A percentile compares a stretch with the other conserved stretches of the same genome.
Evolutionary conservation across 92 coral and sea anemone species (phyloP).

Genomic region (Palythoa grandis): DNA sequence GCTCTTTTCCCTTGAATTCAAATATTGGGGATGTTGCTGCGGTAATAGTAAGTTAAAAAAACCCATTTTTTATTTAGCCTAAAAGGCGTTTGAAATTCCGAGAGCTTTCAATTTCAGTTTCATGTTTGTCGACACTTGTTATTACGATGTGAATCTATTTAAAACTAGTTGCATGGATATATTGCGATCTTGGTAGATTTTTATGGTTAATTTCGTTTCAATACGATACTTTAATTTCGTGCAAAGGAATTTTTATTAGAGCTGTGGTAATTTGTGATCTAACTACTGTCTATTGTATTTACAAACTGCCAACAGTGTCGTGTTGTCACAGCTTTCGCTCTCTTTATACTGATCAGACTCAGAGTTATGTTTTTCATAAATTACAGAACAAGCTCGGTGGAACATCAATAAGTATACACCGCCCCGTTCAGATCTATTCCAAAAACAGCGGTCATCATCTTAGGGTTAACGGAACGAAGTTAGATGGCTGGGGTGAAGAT

Average conservation of each 20-base stretch:
- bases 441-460: slow-evolving; percentile 22
- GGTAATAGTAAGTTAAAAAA: slow-evolving; percentile 17
- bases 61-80: neutral
- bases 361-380: neutral
- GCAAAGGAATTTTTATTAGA: neutral
- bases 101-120: neutral
- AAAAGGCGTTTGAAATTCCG: neutral
- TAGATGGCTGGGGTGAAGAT: slow-evolving; percentile 28
- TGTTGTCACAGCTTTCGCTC: neutral
- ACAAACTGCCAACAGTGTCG: neutral
- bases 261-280: neutral
- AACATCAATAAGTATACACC: slow-evolving; percentile 16
- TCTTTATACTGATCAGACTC: neutral
- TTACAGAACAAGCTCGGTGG: slow-evolving; percentile 20
- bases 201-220: neutral
- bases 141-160: slow-evolving; percentile 16
- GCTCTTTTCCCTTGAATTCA: slow-evolving; percentile 29
- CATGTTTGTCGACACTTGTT: slow-evolving; percentile 10
- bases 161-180: neutral
- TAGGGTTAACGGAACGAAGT: slow-evolving; percentile 23
- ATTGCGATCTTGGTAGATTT: neutral
- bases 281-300: neutral
- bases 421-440: slow-evolving; percentile 39
- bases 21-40: slow-evolving; percentile 32
- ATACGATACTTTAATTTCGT: neutral